A percentile compares a stretch with the other conserved stretches of the same genome.
Conservation (phyloP, 2,888 invertebrate species). For the Chymomyza caudatula region DNA sequence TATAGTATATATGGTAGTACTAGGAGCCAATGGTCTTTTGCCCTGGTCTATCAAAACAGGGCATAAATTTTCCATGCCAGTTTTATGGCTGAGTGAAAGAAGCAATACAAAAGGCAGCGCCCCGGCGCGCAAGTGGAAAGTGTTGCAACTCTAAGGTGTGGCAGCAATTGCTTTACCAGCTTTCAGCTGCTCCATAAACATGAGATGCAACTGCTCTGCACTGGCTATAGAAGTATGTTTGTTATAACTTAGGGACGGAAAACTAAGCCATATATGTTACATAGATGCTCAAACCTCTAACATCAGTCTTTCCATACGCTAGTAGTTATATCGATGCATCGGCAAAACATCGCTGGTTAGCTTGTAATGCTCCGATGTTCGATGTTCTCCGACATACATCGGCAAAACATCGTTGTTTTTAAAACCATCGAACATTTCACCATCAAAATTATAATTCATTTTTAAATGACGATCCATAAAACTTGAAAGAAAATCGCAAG, state of each 20-base stretch:
- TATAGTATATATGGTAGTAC: not conserved
- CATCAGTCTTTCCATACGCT: not conserved
- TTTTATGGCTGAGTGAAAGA: not conserved
- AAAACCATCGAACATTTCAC: too few species aligned
- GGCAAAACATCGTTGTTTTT: too few species aligned
- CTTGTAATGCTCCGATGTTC: too few species aligned
- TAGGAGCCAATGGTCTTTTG: constrained; percentile 4
- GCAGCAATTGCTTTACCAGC: not conserved
- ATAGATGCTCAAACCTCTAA: not conserved
- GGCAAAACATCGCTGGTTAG: too few species aligned
- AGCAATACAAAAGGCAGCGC: too few species aligned
- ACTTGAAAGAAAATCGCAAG: constrained; percentile 18
- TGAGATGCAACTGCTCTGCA: too few species aligned
- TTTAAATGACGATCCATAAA: constrained; percentile 24
- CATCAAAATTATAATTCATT: too few species aligned
- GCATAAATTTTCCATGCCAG: constrained; percentile 49
- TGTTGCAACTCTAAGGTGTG: constrained; percentile 12
- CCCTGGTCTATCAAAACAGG: constrained; percentile 50
- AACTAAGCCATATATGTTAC: not conserved
- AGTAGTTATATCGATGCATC: too few species aligned
- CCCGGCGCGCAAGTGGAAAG: constrained; percentile 43
- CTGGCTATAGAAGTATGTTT: too few species aligned
- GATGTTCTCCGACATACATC: too few species aligned
- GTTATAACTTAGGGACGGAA: too few species aligned
- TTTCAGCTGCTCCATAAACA: not conserved